Base-by-base conservation (phyloP, 2,888 invertebrate species). In the Aromia moschata region DNA sequence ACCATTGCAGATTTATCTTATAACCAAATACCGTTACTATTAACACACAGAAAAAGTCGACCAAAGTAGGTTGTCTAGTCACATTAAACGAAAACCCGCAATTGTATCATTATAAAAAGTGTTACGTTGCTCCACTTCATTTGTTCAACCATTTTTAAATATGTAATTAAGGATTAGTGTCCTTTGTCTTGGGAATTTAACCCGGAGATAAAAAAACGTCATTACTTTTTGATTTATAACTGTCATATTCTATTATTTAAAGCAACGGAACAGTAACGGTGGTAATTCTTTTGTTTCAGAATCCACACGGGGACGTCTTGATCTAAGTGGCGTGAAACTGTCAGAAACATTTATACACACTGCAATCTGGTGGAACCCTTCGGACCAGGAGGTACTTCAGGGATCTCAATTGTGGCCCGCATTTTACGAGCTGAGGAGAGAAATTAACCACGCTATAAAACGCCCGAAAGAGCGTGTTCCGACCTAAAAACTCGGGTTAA, bases 371-470 rank as follows among this genome's bases (percentile, higher is more conserved):
- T 16, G 30, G 11, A 25, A 38, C n/a, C 7, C 17, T 16, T 17
- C 37, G 36, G 17, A 11, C 25, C 38, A 18, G n/a, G n/a, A n/a
- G n/a, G n/a, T n/a, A n/a, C n/a, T n/a, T n/a, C n/a, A 47, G 47
- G 47, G 20, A 47, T 40, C 38, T 38, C 38, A 49, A 37, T 10
- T 12, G 33, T 49, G 31, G 37, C 10, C 37, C 11, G 38, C 5
- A n/a, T 37, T 49, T 25, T 20, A 14, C 10, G 9, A n/a, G 15
- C 38, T 38, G 49, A 41, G 43, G 33, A 53, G 18, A 17, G 40
- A 53, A 47, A 55, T 54, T 54, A 38, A 5, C 46, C 20, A 17
- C 10, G n/a, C 41, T 17, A 45, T 31, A 46, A 38, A 44, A 55
- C 14, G 10, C 40, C 16, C 12, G 30, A 18, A 49, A 49, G n/a